Conservation (phyloP, 2,888 invertebrate genomes). For the Parasteatoda lunata region DNA sequence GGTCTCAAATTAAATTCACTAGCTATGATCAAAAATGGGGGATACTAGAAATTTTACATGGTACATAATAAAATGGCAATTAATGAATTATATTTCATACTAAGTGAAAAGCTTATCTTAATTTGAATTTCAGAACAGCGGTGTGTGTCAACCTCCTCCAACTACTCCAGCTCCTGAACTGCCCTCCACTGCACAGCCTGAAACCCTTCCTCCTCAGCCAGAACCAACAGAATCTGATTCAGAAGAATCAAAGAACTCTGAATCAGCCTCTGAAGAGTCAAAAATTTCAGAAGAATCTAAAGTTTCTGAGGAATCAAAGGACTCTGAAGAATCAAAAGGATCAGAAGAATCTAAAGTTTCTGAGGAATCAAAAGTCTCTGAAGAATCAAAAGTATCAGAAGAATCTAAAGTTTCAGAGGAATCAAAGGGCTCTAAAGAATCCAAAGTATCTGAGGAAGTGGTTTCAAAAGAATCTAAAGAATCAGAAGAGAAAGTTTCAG, state of each 20-base stretch:
- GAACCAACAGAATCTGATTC: not conserved
- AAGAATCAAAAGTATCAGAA: not conserved
- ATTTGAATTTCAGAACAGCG: constrained; percentile 16
- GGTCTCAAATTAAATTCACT: no score
- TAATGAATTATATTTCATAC: no score
- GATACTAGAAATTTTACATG: no score
- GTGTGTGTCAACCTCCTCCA: constrained; percentile 29
- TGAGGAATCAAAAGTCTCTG: not conserved
- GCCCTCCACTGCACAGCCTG: not conserved
- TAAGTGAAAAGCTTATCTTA: not conserved
- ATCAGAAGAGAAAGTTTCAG: not conserved
- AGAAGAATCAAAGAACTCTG: not conserved
- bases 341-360: not conserved
- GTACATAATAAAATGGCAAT: no score
- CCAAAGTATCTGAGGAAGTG: not conserved
- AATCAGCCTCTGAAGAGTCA: not conserved
- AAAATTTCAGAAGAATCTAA: not conserved
- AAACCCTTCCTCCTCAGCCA: not conserved
- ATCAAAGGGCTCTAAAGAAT: not conserved
- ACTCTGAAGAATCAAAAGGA: not conserved
- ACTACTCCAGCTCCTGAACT: constrained; percentile 26
- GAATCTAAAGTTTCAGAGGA: not conserved
- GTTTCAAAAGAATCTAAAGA: no score
- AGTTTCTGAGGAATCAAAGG: not conserved
- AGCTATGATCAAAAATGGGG: no score